Base-by-base conservation (phyloP, 1,140 invertebrate genomes). In the Uloborus diversus region DNA sequence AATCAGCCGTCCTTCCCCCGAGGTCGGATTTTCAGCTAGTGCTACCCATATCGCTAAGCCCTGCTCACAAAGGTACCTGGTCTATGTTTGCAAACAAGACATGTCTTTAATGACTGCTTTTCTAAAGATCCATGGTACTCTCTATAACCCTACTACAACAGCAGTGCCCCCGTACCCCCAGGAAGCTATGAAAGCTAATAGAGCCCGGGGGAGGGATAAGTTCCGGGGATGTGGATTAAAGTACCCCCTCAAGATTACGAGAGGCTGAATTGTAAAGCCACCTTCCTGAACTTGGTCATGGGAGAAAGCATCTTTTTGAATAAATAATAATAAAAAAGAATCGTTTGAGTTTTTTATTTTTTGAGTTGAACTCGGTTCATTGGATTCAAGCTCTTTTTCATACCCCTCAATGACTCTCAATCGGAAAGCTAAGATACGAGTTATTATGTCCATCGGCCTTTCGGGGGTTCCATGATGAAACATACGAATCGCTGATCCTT, bases 21-120 rank as follows among this genome's bases (percentile, higher is more conserved):
- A 42, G 37, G 30, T 51, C 25, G 37, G 68, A 71, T 71, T 71
- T 59, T 57, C 25, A 17, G 25, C 32, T 59, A 42, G 59, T 61
- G 59, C 71, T 64, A 59, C 71, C 53, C 35, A 5, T 53, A 75
- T 49, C 62, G 27, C 32, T 42, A 78, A 78, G 73, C 37, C 62
- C 62, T 13, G 33, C 27, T 9, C 47, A 78, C 73, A 78, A 78
- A 65, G 27, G 49, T 66, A 78, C 47, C 73, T 65, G 49, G 73
- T 20, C 73, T 56, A 47, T 78, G 73, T 78, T 78, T 78, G 73
- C 73, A 78, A 78, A 78, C 73, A 78, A 78, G 73, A 78, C 73
- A 78, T 78, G 57, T 78, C 73, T 78, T 78, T 78, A 78, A 78
- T 78, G 62, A 78, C 73, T 78, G 73, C 73, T 66, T 78, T 56